A percentile compares a stretch with the other conserved stretches of the same genome.
Evolutionary conservation across 1,140 invertebrate genomes (phyloP).

Genomic region (Drosophila cardini): DNA sequence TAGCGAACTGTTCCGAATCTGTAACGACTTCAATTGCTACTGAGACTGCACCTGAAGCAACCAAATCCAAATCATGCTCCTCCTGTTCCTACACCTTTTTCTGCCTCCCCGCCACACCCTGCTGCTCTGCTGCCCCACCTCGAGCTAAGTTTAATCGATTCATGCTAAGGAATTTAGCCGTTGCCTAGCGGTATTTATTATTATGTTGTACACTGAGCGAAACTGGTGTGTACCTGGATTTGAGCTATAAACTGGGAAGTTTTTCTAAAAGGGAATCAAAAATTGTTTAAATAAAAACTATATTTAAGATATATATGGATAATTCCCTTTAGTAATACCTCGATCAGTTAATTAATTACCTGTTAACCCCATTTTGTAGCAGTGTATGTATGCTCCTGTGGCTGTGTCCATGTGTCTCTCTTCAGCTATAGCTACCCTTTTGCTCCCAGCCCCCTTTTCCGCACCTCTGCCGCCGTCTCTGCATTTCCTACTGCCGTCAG

Average conservation of each 20-base stretch:
- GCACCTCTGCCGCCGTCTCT: background rate
- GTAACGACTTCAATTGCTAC: conserved; percentile 43
- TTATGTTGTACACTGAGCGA: conserved; percentile 31
- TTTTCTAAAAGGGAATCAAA: no score
- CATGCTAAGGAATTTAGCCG: conserved; percentile 78
- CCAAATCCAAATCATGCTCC: background rate
- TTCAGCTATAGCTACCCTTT: conserved; percentile 16
- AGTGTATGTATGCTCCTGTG: conserved; percentile 18
- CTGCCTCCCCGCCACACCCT: conserved; percentile 3
- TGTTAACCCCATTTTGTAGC: no score
- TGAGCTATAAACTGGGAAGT: no score
- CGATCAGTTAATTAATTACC: no score
- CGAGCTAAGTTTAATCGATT: conserved; percentile 77
- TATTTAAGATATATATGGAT: no score
- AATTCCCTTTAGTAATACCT: no score
- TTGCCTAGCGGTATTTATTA: conserved; percentile 83
- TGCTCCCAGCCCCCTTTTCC: background rate
- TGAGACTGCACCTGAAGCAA: conserved; percentile 46
- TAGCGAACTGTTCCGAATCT: conserved; percentile 61
- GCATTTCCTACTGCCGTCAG: conserved; percentile 32
- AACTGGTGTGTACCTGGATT: no score
- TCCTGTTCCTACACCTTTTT: conserved; percentile 19
- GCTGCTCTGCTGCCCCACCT: conserved; percentile 8
- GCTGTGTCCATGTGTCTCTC: background rate
- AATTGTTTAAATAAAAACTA: no score